These are phyloP conservation scores for Hassar affinis DNA, from an alignment of 2,113 vertebrate genomes.

Conservation along the genomic window DNA sequence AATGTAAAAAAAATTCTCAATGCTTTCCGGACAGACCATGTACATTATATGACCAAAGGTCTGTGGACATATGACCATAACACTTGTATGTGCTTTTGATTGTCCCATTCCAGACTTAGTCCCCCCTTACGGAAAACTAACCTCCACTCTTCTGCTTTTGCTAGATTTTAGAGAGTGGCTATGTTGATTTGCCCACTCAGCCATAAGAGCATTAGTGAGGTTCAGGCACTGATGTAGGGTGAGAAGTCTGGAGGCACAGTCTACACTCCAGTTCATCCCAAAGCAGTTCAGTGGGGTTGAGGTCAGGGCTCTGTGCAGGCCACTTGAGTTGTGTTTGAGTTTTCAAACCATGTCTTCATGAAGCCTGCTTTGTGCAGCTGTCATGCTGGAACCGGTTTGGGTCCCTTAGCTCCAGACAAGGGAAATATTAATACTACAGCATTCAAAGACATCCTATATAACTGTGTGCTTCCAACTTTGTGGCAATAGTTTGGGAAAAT, in stretches of 20 bases:
- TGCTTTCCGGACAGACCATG: too few relatives aligned
- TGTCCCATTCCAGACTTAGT: too few relatives aligned
- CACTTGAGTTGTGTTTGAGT: neutral
- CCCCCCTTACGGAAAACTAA: too few relatives aligned
- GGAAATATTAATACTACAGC: neutral
- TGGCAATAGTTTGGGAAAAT: neutral
- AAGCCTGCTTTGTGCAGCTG: too few relatives aligned
- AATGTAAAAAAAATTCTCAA: too few relatives aligned
- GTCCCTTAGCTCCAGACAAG: neutral
- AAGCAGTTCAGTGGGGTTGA: neutral
- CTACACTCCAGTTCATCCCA: neutral
- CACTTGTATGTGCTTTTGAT: too few relatives aligned
- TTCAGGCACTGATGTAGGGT: neutral
- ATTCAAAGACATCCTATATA: neutral
- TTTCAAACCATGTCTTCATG: neutral
- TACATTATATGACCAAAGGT: too few relatives aligned
- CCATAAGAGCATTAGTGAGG: neutral
- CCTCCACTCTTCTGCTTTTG: neutral
- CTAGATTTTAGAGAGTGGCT: neutral
- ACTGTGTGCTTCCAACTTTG: neutral
- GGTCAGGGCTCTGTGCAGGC: neutral
- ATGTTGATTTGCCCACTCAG: neutral
- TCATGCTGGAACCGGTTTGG: neutral
- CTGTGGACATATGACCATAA: too few relatives aligned
- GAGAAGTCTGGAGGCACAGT: neutral